phyloP scores from a whole-genome alignment of 2,888 invertebrate species.

The Cyclophora punctaria region DNA sequence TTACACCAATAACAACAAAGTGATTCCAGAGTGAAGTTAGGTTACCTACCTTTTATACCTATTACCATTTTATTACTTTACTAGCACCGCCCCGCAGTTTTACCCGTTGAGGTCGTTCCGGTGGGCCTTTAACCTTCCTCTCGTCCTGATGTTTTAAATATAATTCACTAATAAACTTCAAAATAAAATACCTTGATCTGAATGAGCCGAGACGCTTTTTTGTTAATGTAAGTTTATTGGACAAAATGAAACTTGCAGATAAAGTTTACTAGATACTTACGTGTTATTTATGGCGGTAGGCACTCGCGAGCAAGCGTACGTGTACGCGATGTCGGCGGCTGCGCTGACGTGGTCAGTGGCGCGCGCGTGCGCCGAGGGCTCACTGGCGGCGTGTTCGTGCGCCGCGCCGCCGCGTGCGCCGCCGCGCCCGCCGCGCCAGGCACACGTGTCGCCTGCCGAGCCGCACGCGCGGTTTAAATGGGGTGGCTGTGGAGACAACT shows the following conservation, averaged over 20 bases:
- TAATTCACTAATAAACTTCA: too few relatives aligned
- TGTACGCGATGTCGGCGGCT: constrained; percentile 88
- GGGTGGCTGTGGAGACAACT: constrained; percentile 91
- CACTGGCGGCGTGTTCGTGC: constrained; percentile 85
- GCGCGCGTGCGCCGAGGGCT: constrained; percentile 84
- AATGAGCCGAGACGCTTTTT: too few relatives aligned
- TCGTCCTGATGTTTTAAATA: too few relatives aligned
- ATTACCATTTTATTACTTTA: too few relatives aligned
- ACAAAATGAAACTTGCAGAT: not conserved
- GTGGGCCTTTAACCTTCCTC: too few relatives aligned
- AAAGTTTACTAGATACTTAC: constrained; percentile 1
- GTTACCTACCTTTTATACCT: too few relatives aligned
- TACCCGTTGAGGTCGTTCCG: too few relatives aligned
- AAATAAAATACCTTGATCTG: too few relatives aligned
- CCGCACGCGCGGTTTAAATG: constrained; percentile 85
- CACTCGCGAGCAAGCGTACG: constrained; percentile 89
- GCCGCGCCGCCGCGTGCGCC: constrained; percentile 82
- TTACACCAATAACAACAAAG: too few relatives aligned
- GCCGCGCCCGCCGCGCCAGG: constrained; percentile 70
- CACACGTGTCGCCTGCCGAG: constrained; percentile 79
- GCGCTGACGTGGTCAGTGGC: constrained; percentile 85
- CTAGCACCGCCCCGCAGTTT: too few relatives aligned
- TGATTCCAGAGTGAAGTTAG: too few relatives aligned
- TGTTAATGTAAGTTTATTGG: constrained; percentile 1
- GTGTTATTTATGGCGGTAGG: constrained; percentile 61